Evolutionary conservation across 1,140 invertebrate genomes (phyloP), one percentile per base, ranked within the genome.

Genomic region (Phocides pigmalion): DNA sequence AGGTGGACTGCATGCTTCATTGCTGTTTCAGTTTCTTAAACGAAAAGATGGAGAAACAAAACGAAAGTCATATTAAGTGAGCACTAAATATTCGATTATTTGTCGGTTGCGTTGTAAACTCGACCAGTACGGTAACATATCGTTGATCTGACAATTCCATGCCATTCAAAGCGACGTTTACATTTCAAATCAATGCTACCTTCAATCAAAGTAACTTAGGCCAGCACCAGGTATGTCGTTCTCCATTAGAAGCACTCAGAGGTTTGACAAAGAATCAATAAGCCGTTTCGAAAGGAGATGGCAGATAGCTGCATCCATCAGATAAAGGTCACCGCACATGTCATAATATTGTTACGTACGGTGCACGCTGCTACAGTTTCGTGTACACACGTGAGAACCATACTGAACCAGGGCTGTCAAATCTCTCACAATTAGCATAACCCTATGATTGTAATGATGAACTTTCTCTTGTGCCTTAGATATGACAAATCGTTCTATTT

Each of bases 301-400:
- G 51, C 3, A 54, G 51, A 54, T 54, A 54, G 51, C 47, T 12
- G 46, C 32, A 14, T 41, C 37, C 51, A 54, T 41, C 51, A 54
- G 51, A 54, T 54, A 54, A 54, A 54, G 51, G 51, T 54, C 51
- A 54, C 17, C 12, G 51, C 37, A 54, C 51, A 54, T 54, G 51
- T 54, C 51, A 54, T 53, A 53, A 53, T 39, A 53, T 53, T 53
- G 50, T 53, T 53, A 53, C 50, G 50, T 39, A 28, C 14, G 15
- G 20, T 14, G 6, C 11, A 17, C 28, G 19, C 14, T 35, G 47
- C 47, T 51, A 51, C 47, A 51, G 47, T 35, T 35, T 17, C 14
- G 47, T 32, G 15, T 17, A 49, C 22, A 49, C 20, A 17, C 46
- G 47, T 51, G 25, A 51, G 47, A 51, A 51, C 47, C 19, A 35